Percentiles rank a stretch among this genome's conserved stretches.
These are phyloP conservation scores for Deilephila elpenor DNA, from an alignment of 2,888 invertebrate species.

Conservation along the genomic window DNA sequence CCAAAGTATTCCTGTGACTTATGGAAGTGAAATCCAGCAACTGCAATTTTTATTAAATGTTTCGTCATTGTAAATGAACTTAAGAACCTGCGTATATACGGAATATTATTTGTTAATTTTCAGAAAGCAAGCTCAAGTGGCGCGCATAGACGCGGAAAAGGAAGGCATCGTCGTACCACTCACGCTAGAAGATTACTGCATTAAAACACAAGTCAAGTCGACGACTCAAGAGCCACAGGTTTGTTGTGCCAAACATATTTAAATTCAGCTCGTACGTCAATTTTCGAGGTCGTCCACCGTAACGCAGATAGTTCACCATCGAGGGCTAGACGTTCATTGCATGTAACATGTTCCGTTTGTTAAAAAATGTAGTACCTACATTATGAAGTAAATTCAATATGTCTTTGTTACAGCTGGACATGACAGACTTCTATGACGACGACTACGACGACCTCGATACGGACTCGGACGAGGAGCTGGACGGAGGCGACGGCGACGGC, in stretches of 20 bases:
- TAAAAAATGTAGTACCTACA: too few species aligned
- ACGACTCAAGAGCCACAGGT: constrained; percentile 90
- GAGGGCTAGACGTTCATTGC: constrained; percentile 4
- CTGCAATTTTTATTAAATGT: too few species aligned
- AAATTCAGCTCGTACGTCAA: constrained; percentile 27
- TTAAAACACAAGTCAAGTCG: constrained; percentile 95
- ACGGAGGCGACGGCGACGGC: constrained; percentile 90
- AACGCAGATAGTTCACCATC: constrained; percentile 27
- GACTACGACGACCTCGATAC: constrained; percentile 95
- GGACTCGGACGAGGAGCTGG: constrained; percentile 86
- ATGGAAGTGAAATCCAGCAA: too few species aligned
- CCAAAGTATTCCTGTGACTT: too few species aligned
- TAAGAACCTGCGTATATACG: too few species aligned
- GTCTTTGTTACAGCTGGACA: constrained; percentile 86
- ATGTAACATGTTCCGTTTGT: background rate
- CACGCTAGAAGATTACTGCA: constrained; percentile 99
- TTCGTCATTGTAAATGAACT: too few species aligned
- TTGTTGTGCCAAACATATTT: constrained; percentile 34
- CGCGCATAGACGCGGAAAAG: constrained; percentile 96
- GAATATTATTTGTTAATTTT: constrained; percentile 40
- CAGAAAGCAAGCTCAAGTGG: constrained; percentile 98
- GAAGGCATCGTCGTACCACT: constrained; percentile 98
- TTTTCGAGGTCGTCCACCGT: constrained; percentile 19
- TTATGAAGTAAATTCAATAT: too few species aligned
- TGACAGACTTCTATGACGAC: constrained; percentile 98